These are phyloP conservation scores for Drosophila monieri DNA, from an alignment of 2,888 invertebrate species.

Conservation along the genomic window DNA sequence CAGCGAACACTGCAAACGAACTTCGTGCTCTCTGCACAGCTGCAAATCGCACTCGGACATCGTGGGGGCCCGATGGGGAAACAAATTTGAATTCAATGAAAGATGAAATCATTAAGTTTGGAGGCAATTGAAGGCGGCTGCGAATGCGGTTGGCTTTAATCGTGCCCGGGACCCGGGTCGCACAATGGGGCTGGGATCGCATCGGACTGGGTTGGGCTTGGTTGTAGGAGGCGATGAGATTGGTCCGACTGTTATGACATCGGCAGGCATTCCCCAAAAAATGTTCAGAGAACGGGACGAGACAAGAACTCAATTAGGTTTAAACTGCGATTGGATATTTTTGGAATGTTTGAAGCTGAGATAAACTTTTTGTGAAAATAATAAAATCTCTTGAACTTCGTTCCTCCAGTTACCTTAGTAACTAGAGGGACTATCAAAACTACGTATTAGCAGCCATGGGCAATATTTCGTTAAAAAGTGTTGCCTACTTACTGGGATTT, in stretches of 20 bases:
- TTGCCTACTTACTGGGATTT: not conserved
- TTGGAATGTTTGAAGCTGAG: not conserved
- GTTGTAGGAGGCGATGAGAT: slow-evolving; percentile 27
- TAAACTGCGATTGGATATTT: too few species aligned
- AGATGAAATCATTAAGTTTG: slow-evolving; percentile 82
- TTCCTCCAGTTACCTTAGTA: not conserved
- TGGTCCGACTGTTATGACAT: slow-evolving; percentile 32
- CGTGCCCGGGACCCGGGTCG: slow-evolving; percentile 27
- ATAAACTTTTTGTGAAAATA: not conserved
- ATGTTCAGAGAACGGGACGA: not conserved
- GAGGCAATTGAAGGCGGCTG: slow-evolving; percentile 57
- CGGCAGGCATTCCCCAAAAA: slow-evolving; percentile 12
- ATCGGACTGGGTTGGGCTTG: slow-evolving; percentile 12
- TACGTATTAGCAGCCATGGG: too few species aligned
- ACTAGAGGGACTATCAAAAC: too few species aligned
- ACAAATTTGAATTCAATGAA: slow-evolving; percentile 79
- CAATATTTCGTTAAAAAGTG: not conserved
- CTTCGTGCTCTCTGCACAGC: slow-evolving; percentile 49
- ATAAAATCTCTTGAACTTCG: not conserved
- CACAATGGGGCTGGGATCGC: slow-evolving; percentile 17
- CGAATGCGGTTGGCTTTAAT: slow-evolving; percentile 38
- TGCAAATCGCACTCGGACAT: slow-evolving; percentile 44
- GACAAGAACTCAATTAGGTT: slow-evolving; percentile 31
- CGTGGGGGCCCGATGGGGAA: slow-evolving; percentile 45
- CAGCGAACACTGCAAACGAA: slow-evolving; percentile 2